Percentiles rank a stretch among this genome's conserved stretches.
Conservation (phyloP, 2,888 invertebrate species). For the Mayetiola destructor region DNA sequence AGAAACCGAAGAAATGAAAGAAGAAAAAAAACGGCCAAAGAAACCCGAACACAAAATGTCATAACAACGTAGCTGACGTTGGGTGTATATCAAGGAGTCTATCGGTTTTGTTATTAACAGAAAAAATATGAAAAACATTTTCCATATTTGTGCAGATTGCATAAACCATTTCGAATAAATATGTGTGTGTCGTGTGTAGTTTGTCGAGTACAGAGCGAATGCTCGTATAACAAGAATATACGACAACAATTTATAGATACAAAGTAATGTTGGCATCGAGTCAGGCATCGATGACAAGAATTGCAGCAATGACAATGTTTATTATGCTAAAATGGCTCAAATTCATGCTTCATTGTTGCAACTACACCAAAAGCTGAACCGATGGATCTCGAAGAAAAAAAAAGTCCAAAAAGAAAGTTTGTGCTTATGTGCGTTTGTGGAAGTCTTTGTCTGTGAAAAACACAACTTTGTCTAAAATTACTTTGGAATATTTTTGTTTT, state of each 20-base stretch:
- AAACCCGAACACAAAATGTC: background rate
- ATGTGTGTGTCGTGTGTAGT: background rate
- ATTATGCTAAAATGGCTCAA: no score
- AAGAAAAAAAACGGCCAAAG: background rate
- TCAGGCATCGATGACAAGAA: conserved; percentile 1
- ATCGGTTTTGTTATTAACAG: no score
- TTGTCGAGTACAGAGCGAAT: background rate
- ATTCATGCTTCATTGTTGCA: no score
- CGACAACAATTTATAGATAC: background rate
- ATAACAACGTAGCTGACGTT: no score
- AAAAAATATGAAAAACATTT: no score
- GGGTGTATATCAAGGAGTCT: no score
- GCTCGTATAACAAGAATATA: background rate
- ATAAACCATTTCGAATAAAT: no score
- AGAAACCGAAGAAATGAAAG: background rate
- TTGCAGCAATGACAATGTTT: conserved; percentile 10
- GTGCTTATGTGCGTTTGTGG: no score
- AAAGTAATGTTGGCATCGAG: conserved; percentile 2
- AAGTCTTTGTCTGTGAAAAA: background rate
- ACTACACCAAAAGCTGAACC: no score
- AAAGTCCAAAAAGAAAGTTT: no score
- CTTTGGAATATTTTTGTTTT: conserved; percentile 1
- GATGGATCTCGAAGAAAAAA: no score
- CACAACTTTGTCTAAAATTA: conserved; percentile 13
- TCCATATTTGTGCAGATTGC: no score